Percentiles rank a stretch among this genome's conserved stretches.
phyloP scores from a whole-genome alignment of 2,113 vertebrate species.

The Chaetura pelagica region DNA sequence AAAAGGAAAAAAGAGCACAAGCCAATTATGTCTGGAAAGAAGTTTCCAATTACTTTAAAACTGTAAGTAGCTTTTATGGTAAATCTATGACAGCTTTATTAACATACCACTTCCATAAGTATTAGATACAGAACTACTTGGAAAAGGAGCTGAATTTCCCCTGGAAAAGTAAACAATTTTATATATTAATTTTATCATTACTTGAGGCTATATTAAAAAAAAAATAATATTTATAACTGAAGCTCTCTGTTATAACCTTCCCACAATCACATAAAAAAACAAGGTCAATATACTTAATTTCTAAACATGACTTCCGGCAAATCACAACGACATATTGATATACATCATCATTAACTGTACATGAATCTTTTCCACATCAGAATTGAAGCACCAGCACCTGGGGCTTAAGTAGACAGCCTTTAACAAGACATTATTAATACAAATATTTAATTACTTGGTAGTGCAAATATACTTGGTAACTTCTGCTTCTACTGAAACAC shows the following conservation, averaged over 20 bases:
- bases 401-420: not conserved
- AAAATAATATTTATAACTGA: not conserved
- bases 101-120: not conserved
- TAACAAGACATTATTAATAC: not conserved
- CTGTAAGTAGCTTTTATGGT: not conserved
- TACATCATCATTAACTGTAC: not conserved
- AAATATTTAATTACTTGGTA: not conserved
- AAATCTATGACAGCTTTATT: not conserved
- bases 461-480: not conserved
- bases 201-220: not conserved
- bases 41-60: not conserved
- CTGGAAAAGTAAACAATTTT: conserved; percentile 29
- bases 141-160: conserved; percentile 62
- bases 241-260: not conserved
- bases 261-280: not conserved
- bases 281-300: not conserved
- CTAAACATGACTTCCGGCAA: conserved; percentile 22
- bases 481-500: not conserved
- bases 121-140: not conserved
- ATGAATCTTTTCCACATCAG: not conserved
- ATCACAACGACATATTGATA: not conserved
- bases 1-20: not conserved
- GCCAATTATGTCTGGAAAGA: not conserved
- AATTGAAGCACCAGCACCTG: not conserved
- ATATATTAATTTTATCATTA: not conserved